Base-by-base conservation (phyloP, 2,888 invertebrate species). In the Gastracanthus pulcherrimus region DNA sequence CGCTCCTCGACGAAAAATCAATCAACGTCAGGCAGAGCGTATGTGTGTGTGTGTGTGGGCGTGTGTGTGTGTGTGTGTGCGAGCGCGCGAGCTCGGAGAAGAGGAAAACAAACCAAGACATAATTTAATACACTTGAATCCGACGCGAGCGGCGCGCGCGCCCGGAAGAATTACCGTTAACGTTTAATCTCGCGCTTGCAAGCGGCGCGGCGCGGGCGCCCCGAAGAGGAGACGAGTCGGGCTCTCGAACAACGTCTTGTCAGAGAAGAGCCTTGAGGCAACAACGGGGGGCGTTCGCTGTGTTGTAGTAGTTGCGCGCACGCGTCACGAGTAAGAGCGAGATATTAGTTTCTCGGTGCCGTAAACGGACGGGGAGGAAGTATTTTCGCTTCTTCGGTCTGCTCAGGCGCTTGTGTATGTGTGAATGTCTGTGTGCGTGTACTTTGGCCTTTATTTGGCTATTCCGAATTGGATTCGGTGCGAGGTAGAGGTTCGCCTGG, bases 71-170 rank as follows among this genome's bases (percentile, higher is more conserved):
- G 48, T 48, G 48, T 48, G 3, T 13, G 45, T 48, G 16, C 23
- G 29, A 36, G 74, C 31, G 19, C 19, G 51, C 23, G 45, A 3
- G 36, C n/a, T n/a, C n/a, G n/a, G n/a, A n/a, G n/a, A n/a, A 23
- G 11, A 16, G 64, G 26, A 55, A 76, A 76, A 66, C 69, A 62
- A 64, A 34, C 66, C 58, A 19, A 76, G 66, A 71, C 64, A 71
- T 71, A 76, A 76, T 76, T 71, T 64, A 76, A 81, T 81, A 71
- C 55, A 62, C 76, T 75, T 26, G 55, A 23, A 19, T 26, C 48
- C 9, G 19, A 26, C 7, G 19, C 48, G n/a, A 11, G 29, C 29
- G 4, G 34, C 16, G 7, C n/a, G 7, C 7, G 16, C 29, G 1
- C 45, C 13, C 55, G 19, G 26, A 36, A 51, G 29, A 41, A 64